A percentile compares a stretch with the other conserved stretches of the same genome.
Evolutionary conservation across 2,888 invertebrate genomes (phyloP).

Genomic region (Dendrolimus pini): DNA sequence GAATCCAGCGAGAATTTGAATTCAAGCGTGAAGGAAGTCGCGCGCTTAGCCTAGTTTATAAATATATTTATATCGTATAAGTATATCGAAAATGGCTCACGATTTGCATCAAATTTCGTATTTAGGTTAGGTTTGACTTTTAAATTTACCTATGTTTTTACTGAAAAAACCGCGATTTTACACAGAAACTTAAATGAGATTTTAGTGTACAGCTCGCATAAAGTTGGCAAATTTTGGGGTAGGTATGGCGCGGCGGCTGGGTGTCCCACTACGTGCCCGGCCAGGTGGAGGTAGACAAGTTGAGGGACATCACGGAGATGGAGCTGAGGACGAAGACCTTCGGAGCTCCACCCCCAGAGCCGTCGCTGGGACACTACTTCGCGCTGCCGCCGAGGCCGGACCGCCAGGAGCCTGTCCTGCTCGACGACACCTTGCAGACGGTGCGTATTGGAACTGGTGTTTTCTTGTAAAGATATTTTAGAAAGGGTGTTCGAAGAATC

Average conservation of each 20-base stretch:
- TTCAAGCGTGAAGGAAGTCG: no score
- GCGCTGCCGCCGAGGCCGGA: constrained; percentile 69
- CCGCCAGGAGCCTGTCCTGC: constrained; percentile 58
- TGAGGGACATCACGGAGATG: constrained; percentile 54
- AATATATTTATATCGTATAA: no score
- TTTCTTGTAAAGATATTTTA: neutral
- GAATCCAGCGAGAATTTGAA: no score
- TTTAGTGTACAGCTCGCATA: no score
- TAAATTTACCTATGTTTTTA: no score
- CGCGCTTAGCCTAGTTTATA: no score
- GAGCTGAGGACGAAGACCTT: constrained; percentile 63
- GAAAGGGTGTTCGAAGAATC: neutral
- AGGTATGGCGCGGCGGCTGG: constrained; percentile 66
- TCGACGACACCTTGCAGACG: constrained; percentile 79
- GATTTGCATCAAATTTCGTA: no score
- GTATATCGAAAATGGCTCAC: no score
- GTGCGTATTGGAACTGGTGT: constrained; percentile 22
- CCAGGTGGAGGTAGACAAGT: constrained; percentile 53
- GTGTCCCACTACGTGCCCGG: constrained; percentile 72
- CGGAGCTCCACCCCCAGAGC: constrained; percentile 71
- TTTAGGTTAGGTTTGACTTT: neutral
- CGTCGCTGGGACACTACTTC: constrained; percentile 78
- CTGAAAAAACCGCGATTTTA: no score
- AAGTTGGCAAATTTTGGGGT: neutral
- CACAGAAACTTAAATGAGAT: no score